Percentiles rank a stretch among this genome's conserved stretches.
Conservation (phyloP, 2,113 vertebrate genomes). For the Bos javanicus region DNA sequence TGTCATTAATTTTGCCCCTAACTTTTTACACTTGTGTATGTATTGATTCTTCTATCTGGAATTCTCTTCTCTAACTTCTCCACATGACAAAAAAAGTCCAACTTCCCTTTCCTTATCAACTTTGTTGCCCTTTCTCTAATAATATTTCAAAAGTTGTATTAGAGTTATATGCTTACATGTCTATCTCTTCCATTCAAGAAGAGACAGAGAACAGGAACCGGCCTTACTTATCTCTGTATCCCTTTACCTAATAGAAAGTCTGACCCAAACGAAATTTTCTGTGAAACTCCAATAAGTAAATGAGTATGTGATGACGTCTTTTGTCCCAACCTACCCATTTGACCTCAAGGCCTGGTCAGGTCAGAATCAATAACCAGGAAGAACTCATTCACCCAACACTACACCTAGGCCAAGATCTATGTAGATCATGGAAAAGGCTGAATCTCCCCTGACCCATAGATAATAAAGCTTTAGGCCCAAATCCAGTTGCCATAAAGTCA, state of each 20-base stretch:
- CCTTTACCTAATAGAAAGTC: not conserved
- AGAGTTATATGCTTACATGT: no score
- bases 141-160: not conserved
- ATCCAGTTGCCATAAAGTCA: not conserved
- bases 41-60: not conserved
- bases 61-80: not conserved
- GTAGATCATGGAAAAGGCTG: not conserved
- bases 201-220: not conserved
- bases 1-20: no score
- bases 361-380: not conserved
- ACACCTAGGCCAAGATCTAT: not conserved
- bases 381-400: not conserved
- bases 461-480: not conserved
- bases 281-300: not conserved
- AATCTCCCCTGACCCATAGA: not conserved
- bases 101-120: not conserved
- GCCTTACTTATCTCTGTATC: not conserved
- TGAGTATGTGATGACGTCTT: not conserved
- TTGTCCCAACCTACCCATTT: not conserved
- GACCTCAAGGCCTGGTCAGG: not conserved
- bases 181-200: not conserved
- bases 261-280: not conserved
- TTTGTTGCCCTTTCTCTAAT: not conserved
- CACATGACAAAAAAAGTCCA: not conserved
- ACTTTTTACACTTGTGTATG: accelerated